Evolutionary conservation across 2,888 invertebrate species (phyloP).

Genomic region (Drosophila birchii): DNA sequence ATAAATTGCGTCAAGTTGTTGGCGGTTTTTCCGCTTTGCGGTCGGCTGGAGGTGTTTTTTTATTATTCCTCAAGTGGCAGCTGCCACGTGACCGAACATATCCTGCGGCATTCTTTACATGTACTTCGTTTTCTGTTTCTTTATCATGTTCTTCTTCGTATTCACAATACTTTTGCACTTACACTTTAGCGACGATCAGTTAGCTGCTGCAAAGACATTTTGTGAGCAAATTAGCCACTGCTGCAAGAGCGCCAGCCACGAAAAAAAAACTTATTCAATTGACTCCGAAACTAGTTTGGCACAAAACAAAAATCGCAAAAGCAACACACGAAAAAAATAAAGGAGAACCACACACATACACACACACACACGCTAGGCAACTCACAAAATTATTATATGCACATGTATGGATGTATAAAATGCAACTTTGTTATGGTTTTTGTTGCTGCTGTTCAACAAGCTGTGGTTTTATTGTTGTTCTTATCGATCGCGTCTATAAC

Average conservation of each 20-base stretch:
- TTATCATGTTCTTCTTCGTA: background rate
- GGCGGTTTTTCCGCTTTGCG: conserved; percentile 32
- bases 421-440: conserved; percentile 32
- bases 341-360: conserved; percentile 18
- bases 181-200: conserved; percentile 38
- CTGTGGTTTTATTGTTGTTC: background rate
- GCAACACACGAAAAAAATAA: conserved; percentile 36
- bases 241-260: conserved; percentile 26
- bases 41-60: background rate
- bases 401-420: conserved; percentile 65
- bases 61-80: conserved; percentile 21
- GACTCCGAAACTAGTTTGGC: conserved; percentile 71
- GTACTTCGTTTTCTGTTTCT: background rate
- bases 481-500: conserved; percentile 22
- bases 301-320: conserved; percentile 69
- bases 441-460: conserved; percentile 5
- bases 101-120: conserved; percentile 24
- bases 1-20: conserved; percentile 10
- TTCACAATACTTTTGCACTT: conserved; percentile 9
- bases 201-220: conserved; percentile 46
- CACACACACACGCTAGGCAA: conserved; percentile 3
- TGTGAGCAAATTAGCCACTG: conserved; percentile 53
- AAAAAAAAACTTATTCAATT: conserved; percentile 63
- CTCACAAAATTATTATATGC: conserved; percentile 57
- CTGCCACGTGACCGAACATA: conserved; percentile 43